Evolutionary conservation across 1,140 invertebrate genomes (phyloP), one percentile per base, ranked within the genome.

Genomic region (Bathynomus jamesi): DNA sequence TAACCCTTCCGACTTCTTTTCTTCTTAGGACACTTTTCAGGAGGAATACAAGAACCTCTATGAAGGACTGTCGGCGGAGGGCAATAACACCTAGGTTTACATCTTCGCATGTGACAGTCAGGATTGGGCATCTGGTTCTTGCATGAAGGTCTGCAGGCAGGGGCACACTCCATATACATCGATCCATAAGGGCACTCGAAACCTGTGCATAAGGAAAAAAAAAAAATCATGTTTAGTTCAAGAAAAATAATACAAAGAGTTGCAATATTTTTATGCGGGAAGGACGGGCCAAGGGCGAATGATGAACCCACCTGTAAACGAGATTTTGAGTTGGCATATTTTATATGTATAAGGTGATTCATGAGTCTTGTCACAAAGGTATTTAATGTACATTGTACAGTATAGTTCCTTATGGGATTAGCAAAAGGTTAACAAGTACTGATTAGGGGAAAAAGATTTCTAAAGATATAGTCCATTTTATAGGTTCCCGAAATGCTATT

Each of bases 81-180:
- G 82, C 93, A 96, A 82, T 90, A 93, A 80, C 93, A 96, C 5
- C 93, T 93, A 79, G 94, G 92, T 29, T 90, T 87, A 78, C 93
- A 95, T 8, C 70, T 25, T 17, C 53, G 25, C n/a, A 31, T 72
- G 65, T 76, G 67, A 31, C 72, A 72, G 29, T 68, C 63, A 17
- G 71, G 73, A 62, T 75, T 75, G 17, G 76, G 76, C 7, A 61
- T 64, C 28, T 73, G 76, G 66, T 75, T 76, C 4, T 67, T 61
- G 74, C 76, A 78, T 61, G 73, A 74, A 28, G 76, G 70, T 7
- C 70, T 67, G 40, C 76, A 78, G 0, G 76, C 66, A 1, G 72
- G 71, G n/a, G 73, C 71, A 28, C 76, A 78, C 17, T 68, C 69
- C 73, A 75, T 74, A 65, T 75, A 78, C 28, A 62, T 65, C 10